Percentiles rank a stretch among this genome's conserved stretches.
phyloP scores from a whole-genome alignment of 1,140 invertebrate genomes.

The Andricus grossulariae region DNA sequence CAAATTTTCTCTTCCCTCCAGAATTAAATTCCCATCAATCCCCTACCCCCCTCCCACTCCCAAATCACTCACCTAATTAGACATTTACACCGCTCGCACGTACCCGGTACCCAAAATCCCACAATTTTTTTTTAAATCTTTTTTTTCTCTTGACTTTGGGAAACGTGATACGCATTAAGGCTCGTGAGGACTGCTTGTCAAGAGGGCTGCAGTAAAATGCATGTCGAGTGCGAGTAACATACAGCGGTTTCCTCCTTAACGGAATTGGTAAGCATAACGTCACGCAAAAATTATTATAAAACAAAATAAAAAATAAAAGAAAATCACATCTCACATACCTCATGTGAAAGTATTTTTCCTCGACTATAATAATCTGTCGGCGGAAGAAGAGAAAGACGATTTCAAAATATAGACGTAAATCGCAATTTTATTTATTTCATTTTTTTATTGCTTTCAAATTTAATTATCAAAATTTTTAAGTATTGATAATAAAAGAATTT shows the following conservation, averaged over 20 bases:
- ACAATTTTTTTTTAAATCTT: not conserved
- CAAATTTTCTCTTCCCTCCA: not conserved
- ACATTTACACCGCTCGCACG: conserved; percentile 4
- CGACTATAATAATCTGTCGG: too few species aligned
- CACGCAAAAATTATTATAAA: not conserved
- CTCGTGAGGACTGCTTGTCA: not conserved
- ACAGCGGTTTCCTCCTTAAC: not conserved
- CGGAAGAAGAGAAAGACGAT: too few species aligned
- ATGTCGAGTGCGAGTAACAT: not conserved
- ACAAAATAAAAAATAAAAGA: not conserved
- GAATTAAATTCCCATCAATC: not conserved
- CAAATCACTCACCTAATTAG: not conserved
- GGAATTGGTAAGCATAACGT: not conserved
- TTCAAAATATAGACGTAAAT: too few species aligned
- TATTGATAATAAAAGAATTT: too few species aligned
- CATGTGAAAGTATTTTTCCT: too few species aligned
- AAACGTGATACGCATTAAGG: not conserved
- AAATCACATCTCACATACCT: too few species aligned
- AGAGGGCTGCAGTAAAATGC: conserved; percentile 15
- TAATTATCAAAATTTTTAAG: too few species aligned
- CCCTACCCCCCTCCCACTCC: too few species aligned
- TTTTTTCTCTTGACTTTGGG: not conserved
- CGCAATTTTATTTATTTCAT: too few species aligned
- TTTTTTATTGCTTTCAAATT: too few species aligned
- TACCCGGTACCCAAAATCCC: not conserved